phyloP scores from a whole-genome alignment of 2,113 vertebrate genomes.

The Dendrocopos noguchii region DNA sequence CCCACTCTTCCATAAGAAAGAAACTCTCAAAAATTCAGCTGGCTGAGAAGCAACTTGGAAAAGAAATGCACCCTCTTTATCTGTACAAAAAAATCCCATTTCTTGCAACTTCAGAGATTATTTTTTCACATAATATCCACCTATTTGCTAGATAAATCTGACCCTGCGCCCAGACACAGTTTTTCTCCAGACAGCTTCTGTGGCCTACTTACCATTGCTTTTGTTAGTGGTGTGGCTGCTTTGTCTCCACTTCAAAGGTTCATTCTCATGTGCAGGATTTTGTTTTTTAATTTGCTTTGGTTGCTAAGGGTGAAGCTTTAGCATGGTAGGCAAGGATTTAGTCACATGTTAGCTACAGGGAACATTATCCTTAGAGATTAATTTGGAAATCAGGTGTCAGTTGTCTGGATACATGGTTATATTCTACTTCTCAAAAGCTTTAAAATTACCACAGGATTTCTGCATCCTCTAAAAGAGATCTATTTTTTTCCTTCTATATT shows the following conservation, averaged over 20 bases:
- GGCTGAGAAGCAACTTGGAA: neutral
- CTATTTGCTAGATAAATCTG: neutral
- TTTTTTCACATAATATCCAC: neutral
- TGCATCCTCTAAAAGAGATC: neutral
- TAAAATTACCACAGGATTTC: slow-evolving; percentile 47
- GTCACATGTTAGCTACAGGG: neutral
- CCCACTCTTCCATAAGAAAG: neutral
- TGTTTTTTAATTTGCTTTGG: neutral
- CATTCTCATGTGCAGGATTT: neutral
- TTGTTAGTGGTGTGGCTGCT: neutral
- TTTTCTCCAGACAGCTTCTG: slow-evolving; percentile 7
- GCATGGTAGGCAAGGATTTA: slow-evolving; percentile 14
- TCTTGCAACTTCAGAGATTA: neutral
- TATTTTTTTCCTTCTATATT: slow-evolving; percentile 15
- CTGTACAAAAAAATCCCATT: neutral
- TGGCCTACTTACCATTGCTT: neutral
- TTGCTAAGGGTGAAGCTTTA: slow-evolving; percentile 36
- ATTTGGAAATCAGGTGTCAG: slow-evolving; percentile 53
- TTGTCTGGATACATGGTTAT: neutral
- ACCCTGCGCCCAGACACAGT: neutral
- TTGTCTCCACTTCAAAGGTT: slow-evolving; percentile 9
- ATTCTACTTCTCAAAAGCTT: slow-evolving; percentile 17
- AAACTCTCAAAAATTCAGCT: neutral
- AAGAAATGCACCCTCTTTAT: neutral
- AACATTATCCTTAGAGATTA: slow-evolving; percentile 26